Percentiles rank a stretch among this genome's conserved stretches.
Conservation (phyloP, 2,888 invertebrate species). For the Aleiodes alternator region DNA sequence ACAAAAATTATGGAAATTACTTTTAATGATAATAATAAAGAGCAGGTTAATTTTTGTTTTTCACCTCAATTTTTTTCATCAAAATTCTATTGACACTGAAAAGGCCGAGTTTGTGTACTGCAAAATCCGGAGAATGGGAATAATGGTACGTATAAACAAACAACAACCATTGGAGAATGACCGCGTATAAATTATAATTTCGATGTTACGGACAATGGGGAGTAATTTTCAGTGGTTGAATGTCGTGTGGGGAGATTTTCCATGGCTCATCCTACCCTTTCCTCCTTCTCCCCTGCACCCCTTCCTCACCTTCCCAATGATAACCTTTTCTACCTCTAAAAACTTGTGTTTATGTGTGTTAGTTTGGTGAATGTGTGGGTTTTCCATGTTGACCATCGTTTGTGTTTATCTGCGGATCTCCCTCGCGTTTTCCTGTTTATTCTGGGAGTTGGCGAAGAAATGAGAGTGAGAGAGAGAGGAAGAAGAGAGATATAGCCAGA, state of each 20-base stretch:
- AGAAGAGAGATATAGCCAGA: neutral
- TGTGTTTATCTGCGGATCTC: constrained; percentile 10
- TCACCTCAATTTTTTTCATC: neutral
- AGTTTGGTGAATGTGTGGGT: constrained; percentile 13
- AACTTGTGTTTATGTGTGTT: constrained; percentile 26
- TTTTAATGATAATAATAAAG: too few species aligned
- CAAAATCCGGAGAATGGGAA: constrained; percentile 26
- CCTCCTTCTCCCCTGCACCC: constrained; percentile 1
- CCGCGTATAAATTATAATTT: constrained; percentile 52
- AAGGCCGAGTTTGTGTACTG: neutral
- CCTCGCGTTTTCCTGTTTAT: neutral
- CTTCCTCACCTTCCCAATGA: constrained; percentile 12
- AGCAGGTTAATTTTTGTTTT: neutral
- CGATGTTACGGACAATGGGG: constrained; percentile 52
- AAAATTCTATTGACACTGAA: constrained; percentile 1
- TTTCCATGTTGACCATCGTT: constrained; percentile 6
- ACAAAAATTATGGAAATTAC: neutral
- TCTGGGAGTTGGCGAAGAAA: neutral
- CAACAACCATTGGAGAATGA: constrained; percentile 35
- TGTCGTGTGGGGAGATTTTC: constrained; percentile 44
- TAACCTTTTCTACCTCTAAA: constrained; percentile 25
- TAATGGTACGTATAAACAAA: constrained; percentile 32
- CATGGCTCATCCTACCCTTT: constrained; percentile 38
- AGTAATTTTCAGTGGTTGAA: constrained; percentile 49
- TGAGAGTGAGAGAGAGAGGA: neutral